phyloP scores from a whole-genome alignment of 2,113 vertebrate genomes.

The Felis chaus region DNA sequence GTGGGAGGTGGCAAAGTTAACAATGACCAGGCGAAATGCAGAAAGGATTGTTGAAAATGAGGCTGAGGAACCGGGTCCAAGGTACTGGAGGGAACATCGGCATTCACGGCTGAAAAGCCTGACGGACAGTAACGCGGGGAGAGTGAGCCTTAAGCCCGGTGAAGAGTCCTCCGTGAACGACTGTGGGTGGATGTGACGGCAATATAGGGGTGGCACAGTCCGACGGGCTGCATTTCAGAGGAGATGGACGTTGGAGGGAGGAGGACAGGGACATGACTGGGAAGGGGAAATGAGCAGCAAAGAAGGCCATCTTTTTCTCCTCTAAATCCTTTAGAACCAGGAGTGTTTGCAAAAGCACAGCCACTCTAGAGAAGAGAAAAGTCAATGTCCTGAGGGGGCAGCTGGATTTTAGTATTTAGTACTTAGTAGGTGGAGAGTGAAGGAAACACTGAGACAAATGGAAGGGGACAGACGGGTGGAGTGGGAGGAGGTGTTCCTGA shows the following conservation, averaged over 20 bases:
- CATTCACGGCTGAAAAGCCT: neutral
- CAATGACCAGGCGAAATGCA: neutral
- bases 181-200: neutral
- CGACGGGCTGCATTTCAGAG: neutral
- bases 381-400: neutral
- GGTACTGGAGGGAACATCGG: neutral
- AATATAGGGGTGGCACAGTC: neutral
- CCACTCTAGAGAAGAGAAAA: neutral
- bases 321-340: neutral
- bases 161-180: neutral
- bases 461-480: neutral
- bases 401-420: neutral
- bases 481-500: neutral
- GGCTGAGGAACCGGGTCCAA: neutral
- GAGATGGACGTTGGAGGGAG: neutral
- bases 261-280: neutral
- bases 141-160: neutral
- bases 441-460: neutral
- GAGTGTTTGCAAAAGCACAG: neutral
- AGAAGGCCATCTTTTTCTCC: neutral
- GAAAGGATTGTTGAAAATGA: neutral
- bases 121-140: neutral
- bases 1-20: neutral
- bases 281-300: neutral
- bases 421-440: neutral